Evolutionary conservation across 2,888 invertebrate species (phyloP), one percentile per base, ranked within the genome.

Genomic region (Drosophila bunnanda): DNA sequence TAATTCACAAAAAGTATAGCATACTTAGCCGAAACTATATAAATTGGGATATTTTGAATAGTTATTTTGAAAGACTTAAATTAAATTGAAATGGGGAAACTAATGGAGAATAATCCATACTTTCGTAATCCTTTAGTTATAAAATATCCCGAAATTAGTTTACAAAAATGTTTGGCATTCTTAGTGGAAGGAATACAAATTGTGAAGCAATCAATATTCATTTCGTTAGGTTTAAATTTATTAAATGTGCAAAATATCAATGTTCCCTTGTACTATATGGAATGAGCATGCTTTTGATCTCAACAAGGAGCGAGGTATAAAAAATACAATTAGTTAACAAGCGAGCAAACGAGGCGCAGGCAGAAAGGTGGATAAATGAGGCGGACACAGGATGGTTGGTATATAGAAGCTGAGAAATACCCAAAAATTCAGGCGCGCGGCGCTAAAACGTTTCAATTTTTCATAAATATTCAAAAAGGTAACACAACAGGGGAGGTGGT

Each of bases 381-480:
- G 39, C 28, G 50, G 28, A 39, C 28, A 32, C 10, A 30, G 59
- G 15, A n/a, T 36, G 13, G 36, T 12, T 44, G 44, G 25, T 44
- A 28, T 52, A 36, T 41, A 36, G 36, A 20, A 56, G 56, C 65
- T 28, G 41, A 61, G 36, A 55, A 57, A 73, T 64, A 62, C 64
- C 71, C 73, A 38, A 64, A 73, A 72, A 65, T 57, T 44, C 44
- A 4, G 56, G 55, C 36, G 32, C 20, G 32, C 50, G 50, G 83
- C 76, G 80, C 80, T 85, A 88, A 84, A 84, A 84, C 88, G 84
- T 84, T 84, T 84, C 86, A 88, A 85, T 84, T 84, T 88, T 84
- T 84, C 84, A 84, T 84, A 84, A 84, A 84, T 84, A 84, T 84
- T 84, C 84, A 84, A 84, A 84, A 84, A 88, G 84, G 84, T 88